A percentile compares a stretch with the other conserved stretches of the same genome.
Evolutionary conservation across 2,888 invertebrate species (phyloP).

Genomic region (Tipula lateralis): DNA sequence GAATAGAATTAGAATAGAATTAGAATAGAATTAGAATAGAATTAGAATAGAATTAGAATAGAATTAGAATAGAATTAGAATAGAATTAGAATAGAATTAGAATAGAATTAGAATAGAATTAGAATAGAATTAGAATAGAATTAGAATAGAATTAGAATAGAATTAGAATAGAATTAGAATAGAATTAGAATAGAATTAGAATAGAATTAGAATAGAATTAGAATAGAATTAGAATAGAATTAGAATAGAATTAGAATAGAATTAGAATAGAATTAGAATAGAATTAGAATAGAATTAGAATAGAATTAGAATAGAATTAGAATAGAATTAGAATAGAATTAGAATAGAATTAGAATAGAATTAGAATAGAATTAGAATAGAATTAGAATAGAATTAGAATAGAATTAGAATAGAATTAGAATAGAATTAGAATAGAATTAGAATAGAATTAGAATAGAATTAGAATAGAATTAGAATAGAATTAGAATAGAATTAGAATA

Average conservation of each 20-base stretch:
- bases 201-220: not conserved
- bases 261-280: not conserved
- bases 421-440: not conserved
- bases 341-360: not conserved
- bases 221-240: not conserved
- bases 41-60: too few relatives aligned
- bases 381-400: not conserved
- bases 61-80: not conserved
- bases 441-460: not conserved
- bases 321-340: not conserved
- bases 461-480: not conserved
- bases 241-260: not conserved
- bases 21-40: too few relatives aligned
- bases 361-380: not conserved
- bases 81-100: not conserved
- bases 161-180: not conserved
- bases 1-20: too few relatives aligned
- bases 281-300: not conserved
- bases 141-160: not conserved
- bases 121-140: not conserved
- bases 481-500: not conserved
- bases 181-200: not conserved
- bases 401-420: not conserved
- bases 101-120: not conserved
- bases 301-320: too few relatives aligned